Evolutionary conservation across 2,888 invertebrate species (phyloP), one percentile per base, ranked within the genome.

Genomic region (Lymantria monacha): DNA sequence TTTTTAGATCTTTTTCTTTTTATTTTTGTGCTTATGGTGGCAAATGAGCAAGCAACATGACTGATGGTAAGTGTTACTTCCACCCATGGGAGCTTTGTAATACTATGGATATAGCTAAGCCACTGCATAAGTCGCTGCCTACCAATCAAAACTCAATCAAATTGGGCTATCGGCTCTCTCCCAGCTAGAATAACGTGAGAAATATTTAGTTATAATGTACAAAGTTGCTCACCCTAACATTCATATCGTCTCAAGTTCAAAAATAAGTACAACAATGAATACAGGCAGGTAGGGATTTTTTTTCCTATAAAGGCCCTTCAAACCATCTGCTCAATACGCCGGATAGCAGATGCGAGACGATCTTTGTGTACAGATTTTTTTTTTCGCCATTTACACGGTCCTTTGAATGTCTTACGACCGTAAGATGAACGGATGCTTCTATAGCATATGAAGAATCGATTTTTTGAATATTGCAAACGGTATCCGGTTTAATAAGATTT

Each of bases 311-410:
- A 66, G 61, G 59, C 70, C 74, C 68, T 69, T 64, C 58, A 72
- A 68, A 72, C 74, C 87, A 87, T 83, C 87, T 86, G 86, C 78
- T 68, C 74, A 70, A 70, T 72, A 59, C 66, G 51, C 78, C 78
- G 83, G 80, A 79, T 74, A 76, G 86, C 87, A 87, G 87, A 86
- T 87, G 87, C 75, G 75, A 79, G 74, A 68, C 74, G 70, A 59
- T 57, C 76, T 77, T 78, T 85, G 54, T 62, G 60, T 63, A 62
- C 69, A 57, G 57, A 53, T 65, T 5, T 9, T 41, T 70, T 79
- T 81, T 82, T 79, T 76, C 62, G 63, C 68, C 66, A 61, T 69
- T 66, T 72, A 66, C 67, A 56, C 57, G 54, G 46, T 58, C 55
- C 61, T 66, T 69, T 63, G 58, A 53, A 59, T 55, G 61, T 65